A percentile compares a stretch with the other conserved stretches of the same genome.
Evolutionary conservation across 1,140 invertebrate species (phyloP).

Genomic region (Drosophila nikananu): DNA sequence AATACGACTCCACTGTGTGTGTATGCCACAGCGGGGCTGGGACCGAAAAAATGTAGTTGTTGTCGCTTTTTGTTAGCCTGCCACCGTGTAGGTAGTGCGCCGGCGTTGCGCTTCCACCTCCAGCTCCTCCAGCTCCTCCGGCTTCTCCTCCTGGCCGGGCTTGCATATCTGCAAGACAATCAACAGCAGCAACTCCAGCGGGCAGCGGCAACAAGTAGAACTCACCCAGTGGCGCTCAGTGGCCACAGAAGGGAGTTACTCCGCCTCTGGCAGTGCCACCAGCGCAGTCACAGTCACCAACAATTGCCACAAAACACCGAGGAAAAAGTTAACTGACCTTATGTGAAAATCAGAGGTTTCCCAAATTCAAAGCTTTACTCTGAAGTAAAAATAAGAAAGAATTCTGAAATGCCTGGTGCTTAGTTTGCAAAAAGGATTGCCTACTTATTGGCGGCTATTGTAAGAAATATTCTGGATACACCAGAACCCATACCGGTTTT

Average conservation of each 20-base stretch:
- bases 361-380: neutral
- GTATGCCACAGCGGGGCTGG: conserved; percentile 48
- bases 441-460: neutral
- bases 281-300: conserved; percentile 35
- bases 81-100: conserved; percentile 79
- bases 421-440: neutral
- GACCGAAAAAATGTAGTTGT: conserved; percentile 79
- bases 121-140: neutral
- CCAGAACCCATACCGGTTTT: too few relatives aligned
- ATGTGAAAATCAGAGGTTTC: too few relatives aligned
- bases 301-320: conserved; percentile 13
- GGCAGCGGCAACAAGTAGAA: conserved; percentile 37
- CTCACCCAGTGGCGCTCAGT: conserved; percentile 69
- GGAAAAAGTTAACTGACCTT: neutral
- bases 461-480: too few relatives aligned
- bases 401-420: neutral
- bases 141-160: conserved; percentile 18
- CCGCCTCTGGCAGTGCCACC: conserved; percentile 46
- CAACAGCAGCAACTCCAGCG: conserved; percentile 47
- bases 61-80: conserved; percentile 80
- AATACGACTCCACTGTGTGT: conserved; percentile 26
- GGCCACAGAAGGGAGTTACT: conserved; percentile 51
- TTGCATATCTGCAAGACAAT: conserved; percentile 82
- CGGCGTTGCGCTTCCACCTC: conserved; percentile 67
- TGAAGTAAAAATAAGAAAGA: neutral